Evolutionary conservation across 2,113 vertebrate species (phyloP), one percentile per base, ranked within the genome.

Genomic region (Numenius arquata): DNA sequence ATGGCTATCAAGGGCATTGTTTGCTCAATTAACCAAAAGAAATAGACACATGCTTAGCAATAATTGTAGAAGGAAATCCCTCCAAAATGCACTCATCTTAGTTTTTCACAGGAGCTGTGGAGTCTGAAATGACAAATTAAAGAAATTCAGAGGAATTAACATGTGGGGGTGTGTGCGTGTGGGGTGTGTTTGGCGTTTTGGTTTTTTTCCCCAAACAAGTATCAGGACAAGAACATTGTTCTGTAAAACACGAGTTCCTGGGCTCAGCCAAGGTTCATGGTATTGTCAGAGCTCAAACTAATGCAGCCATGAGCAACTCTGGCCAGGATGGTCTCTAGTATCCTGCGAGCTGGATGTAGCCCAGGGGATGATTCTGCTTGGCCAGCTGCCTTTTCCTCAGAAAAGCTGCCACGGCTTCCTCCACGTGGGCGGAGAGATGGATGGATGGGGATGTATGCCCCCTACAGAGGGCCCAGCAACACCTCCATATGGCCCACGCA

Each of bases 21-120:
- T 96, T 97, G 97, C 96, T 97, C 96, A 98, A 97, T 98, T 98
- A 97, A 95, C 93, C 95, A 89, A 97, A 97, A 97, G 47, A 72
- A 92, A 88, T 50, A 97, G 89, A 97, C 93, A 97, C 85, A 97
- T 93, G 84, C 59, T 79, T 92, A 94, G 88, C 94, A 97, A 92
- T 94, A 97, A 96, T 6, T 82, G 48, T 50, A 89, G 94, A 92
- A 79, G 58, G 58, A 97, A 96, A 81, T 67, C 43, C 50, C 72
- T 96, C 38, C n/a, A 80, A 81, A 91, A 89, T 56, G 10, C 18
- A 62, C 65, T 73, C 67, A 72, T 85, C 75, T 86, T 48, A 94
- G 9, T 61, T 93, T 89, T 85, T 62, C 72, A 43, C n/a, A 19
- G 58, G 30, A 86, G 30, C 17, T 71, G 14, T 48, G 58, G 32